A percentile compares a stretch with the other conserved stretches of the same genome.
These are phyloP conservation scores for Drosophila biarmipes DNA, from an alignment of 1,140 invertebrate genomes.

Conservation along the genomic window DNA sequence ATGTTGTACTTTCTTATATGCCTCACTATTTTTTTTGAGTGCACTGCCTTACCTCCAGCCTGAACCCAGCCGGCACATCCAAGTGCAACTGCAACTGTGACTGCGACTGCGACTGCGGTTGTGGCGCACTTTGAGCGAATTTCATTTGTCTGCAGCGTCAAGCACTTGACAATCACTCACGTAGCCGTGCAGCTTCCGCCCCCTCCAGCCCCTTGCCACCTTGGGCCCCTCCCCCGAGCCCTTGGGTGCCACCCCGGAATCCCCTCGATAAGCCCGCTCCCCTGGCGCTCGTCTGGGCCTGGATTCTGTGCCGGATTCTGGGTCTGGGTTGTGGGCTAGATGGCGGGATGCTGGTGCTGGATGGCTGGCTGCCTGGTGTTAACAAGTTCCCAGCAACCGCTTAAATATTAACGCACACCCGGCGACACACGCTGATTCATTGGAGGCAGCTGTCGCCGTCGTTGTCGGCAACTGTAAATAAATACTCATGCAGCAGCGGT, in stretches of 20 bases:
- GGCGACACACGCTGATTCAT: conserved; percentile 28
- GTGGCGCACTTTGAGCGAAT: conserved; percentile 79
- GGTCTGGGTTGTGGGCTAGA: conserved; percentile 6
- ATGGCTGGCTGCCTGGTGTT: conserved; percentile 47
- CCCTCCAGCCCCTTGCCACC: not conserved
- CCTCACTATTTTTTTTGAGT: conserved; percentile 3
- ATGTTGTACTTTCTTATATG: too few relatives aligned
- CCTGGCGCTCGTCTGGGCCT: conserved; percentile 52
- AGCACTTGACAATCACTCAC: conserved; percentile 83
- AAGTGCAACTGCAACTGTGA: conserved; percentile 39
- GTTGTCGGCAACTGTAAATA: conserved; percentile 76
- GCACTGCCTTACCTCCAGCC: conserved; percentile 2
- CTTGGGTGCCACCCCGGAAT: not conserved
- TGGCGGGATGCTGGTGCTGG: too few relatives aligned
- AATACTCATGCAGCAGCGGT: conserved; percentile 76
- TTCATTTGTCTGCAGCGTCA: conserved; percentile 83
- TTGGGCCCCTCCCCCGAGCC: not conserved
- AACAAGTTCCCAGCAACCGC: conserved; percentile 81
- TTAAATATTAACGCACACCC: conserved; percentile 79
- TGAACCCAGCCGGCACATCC: conserved; percentile 18
- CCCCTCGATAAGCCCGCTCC: conserved; percentile 17
- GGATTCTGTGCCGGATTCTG: conserved; percentile 44
- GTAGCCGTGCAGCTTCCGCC: conserved; percentile 73
- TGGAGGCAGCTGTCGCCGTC: conserved; percentile 44
- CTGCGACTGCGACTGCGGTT: conserved; percentile 37